Percentiles rank a stretch among this genome's conserved stretches.
These are phyloP conservation scores for Himalopsyche kuldschensis DNA, from an alignment of 2,888 invertebrate species.

Conservation along the genomic window DNA sequence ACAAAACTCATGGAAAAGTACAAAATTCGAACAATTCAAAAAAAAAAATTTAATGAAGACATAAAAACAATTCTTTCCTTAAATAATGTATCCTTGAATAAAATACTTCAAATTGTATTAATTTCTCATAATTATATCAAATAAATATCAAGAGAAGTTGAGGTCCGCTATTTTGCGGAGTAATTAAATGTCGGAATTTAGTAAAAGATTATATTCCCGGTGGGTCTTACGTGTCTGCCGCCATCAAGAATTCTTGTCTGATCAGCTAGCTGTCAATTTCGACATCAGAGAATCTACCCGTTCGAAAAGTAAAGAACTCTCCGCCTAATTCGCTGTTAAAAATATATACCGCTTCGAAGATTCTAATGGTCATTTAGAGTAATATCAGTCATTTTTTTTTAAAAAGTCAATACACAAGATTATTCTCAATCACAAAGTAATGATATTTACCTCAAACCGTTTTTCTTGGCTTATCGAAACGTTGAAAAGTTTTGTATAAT, in stretches of 20 bases:
- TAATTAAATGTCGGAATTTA: not conserved
- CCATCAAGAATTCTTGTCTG: not conserved
- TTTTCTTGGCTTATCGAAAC: not conserved
- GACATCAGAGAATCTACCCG: not conserved
- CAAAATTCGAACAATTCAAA: no score
- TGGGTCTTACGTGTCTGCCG: not conserved
- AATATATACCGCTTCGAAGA: not conserved
- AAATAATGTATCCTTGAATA: no score
- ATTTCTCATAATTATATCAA: not conserved
- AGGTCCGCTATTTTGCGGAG: not conserved
- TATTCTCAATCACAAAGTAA: no score
- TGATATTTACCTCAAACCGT: not conserved
- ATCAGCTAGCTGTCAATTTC: not conserved
- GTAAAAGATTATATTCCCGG: not conserved
- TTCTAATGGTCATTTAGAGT: not conserved
- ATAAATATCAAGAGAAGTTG: not conserved
- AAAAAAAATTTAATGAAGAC: no score
- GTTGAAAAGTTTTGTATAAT: no score
- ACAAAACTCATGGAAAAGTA: no score
- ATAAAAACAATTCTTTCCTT: no score
- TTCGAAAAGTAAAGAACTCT: not conserved
- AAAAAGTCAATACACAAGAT: not conserved
- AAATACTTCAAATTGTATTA: not conserved
- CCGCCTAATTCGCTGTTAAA: not conserved
- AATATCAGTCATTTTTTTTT: not conserved